phyloP scores from a whole-genome alignment of 2,888 invertebrate species.

The Acheta domesticus region DNA sequence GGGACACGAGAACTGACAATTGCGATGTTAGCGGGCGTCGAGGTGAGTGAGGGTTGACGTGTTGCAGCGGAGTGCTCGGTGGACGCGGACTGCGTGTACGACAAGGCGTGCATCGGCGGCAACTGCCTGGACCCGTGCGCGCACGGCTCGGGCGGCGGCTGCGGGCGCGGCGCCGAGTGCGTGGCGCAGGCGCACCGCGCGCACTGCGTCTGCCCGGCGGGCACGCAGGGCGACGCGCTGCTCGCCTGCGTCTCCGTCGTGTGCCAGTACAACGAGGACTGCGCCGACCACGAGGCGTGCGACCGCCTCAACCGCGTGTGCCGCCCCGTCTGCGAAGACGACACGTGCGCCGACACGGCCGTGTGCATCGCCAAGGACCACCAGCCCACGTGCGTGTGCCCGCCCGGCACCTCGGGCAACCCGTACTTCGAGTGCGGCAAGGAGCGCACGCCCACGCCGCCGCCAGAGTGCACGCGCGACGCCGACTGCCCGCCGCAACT shows the following conservation, averaged over 20 bases:
- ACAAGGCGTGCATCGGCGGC: conserved; percentile 73
- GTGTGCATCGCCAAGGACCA: conserved; percentile 72
- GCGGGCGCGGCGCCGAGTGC: conserved; percentile 78
- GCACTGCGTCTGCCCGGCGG: conserved; percentile 77
- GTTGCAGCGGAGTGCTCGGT: conserved; percentile 71
- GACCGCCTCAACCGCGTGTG: conserved; percentile 79
- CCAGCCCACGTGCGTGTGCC: conserved; percentile 74
- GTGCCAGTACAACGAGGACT: conserved; percentile 87
- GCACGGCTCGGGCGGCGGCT: conserved; percentile 57
- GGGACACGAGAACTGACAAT: no score
- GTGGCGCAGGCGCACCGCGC: conserved; percentile 70
- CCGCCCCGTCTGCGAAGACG: conserved; percentile 76
- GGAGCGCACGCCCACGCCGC: conserved; percentile 44
- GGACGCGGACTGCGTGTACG: conserved; percentile 78
- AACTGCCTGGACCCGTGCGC: conserved; percentile 78
- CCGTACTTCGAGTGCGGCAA: conserved; percentile 67
- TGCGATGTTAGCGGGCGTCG: no score
- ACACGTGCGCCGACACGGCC: conserved; percentile 74
- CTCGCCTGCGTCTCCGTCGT: conserved; percentile 77
- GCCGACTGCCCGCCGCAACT: conserved; percentile 70
- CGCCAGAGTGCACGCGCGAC: conserved; percentile 62
- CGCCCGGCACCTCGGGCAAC: conserved; percentile 72
- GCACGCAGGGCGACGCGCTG: conserved; percentile 79
- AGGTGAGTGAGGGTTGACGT: no score
- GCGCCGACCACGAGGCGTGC: conserved; percentile 78